Conservation (phyloP, 92 coral and sea anemone species). For the Palythoa grandis region DNA sequence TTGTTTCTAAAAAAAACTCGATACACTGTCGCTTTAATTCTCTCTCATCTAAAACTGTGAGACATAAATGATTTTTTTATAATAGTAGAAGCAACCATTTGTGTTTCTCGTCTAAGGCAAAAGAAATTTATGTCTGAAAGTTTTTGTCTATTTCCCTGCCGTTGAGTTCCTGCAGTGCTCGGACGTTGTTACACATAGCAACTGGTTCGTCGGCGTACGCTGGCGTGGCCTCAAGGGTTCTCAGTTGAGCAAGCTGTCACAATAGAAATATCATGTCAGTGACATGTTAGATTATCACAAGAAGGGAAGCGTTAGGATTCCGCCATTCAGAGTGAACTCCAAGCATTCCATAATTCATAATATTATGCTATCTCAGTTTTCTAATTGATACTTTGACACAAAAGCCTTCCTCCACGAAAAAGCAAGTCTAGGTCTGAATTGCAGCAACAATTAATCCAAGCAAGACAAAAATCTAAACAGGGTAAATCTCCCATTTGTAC, state of each 20-base stretch:
- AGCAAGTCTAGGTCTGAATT: not conserved
- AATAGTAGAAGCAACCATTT: not conserved
- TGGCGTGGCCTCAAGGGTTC: conserved; percentile 15
- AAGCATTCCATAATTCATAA: too few species aligned
- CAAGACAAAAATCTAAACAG: not conserved
- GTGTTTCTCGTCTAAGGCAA: not conserved
- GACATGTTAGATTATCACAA: not conserved
- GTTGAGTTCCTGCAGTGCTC: conserved; percentile 51
- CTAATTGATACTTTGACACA: too few species aligned
- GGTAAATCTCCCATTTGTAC: too few species aligned
- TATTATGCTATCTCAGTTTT: too few species aligned
- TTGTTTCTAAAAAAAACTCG: too few species aligned
- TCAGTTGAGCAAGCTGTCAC: conserved; percentile 35
- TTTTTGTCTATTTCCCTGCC: conserved; percentile 43
- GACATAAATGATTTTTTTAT: not conserved
- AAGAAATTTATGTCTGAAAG: conserved; percentile 16
- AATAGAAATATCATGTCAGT: not conserved
- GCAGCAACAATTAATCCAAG: not conserved
- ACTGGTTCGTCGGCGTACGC: conserved; percentile 28
- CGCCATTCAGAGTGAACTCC: too few species aligned
- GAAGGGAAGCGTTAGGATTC: not conserved
- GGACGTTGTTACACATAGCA: conserved; percentile 63
- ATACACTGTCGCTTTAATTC: not conserved
- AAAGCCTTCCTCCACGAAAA: too few species aligned
- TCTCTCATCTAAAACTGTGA: not conserved